Percentiles rank a stretch among this genome's conserved stretches.
These are phyloP conservation scores for Chrysoperla carnea DNA, from an alignment of 1,140 invertebrate genomes.

Conservation along the genomic window DNA sequence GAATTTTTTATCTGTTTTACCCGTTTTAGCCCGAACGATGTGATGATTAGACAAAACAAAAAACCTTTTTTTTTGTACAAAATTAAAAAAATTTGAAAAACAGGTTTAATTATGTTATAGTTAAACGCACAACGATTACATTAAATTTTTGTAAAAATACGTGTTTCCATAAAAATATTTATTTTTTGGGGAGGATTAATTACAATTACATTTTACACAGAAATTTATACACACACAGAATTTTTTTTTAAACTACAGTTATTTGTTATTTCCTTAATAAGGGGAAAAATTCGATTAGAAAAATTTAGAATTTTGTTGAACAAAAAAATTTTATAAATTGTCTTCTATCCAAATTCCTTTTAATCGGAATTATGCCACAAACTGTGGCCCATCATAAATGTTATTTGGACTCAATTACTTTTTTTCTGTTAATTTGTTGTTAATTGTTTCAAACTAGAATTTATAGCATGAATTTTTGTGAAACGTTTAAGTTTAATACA, in stretches of 20 bases:
- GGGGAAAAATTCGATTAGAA: background rate
- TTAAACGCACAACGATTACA: too few species aligned
- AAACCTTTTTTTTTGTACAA: background rate
- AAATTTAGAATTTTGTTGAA: background rate
- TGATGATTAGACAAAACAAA: background rate
- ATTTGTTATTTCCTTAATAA: background rate
- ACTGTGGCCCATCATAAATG: background rate
- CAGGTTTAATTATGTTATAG: background rate
- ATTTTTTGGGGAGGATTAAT: background rate
- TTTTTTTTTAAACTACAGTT: background rate
- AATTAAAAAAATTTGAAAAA: background rate
- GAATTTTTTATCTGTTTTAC: slow-evolving; percentile 16
- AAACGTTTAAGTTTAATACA: too few species aligned
- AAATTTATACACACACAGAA: background rate
- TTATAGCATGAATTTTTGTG: background rate
- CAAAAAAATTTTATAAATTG: background rate
- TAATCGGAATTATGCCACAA: background rate
- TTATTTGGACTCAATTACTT: background rate
- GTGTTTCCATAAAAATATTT: background rate
- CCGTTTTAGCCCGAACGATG: slow-evolving; percentile 17
- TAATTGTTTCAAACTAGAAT: background rate
- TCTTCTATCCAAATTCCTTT: background rate
- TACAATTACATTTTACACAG: background rate
- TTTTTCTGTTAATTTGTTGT: background rate
- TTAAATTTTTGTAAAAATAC: background rate